Evolutionary conservation across 2,113 vertebrate species (phyloP), one percentile per base, ranked within the genome.

Genomic region (Hepsetus odoe): DNA sequence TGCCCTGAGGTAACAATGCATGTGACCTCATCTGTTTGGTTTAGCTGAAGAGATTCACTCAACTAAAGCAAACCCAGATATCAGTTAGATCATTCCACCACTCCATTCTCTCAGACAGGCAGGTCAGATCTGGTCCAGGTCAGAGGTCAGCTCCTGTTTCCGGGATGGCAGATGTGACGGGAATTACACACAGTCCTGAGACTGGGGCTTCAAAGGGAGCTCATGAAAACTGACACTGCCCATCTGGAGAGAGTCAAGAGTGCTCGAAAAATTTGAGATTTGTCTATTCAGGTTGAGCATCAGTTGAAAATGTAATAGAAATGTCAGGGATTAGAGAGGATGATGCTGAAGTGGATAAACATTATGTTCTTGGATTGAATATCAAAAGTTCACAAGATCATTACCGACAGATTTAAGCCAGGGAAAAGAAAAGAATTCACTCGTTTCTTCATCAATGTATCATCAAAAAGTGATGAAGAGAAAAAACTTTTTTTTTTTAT

Each of bases 61-160:
- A 22, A 67, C n/a, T 79, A 51, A n/a, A 69, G 73, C 59, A 85
- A 85, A 87, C 68, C 44, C 55, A 75, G 30, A 35, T 46, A 56
- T 26, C 44, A 65, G 69, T 38, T 42, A 74, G 53, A 42, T 8
- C 30, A 61, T 62, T 65, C 66, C 42, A 74, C 51, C 26, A 0
- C 11, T 51, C 30, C 20, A 28, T n/a, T 56, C 26, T 58, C 28
- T 69, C 33, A 35, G 66, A 69, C 11, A 42, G 35, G 16, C 55
- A 24, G 71, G 62, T 61, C 53, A 77, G 58, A 64, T 38, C 66
- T 26, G 77, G 56, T 13, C 33, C 4, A 79, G 72, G 76, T 33
- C 69, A 76, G 51, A 69, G 14, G 58, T 82, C 72, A 82, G 24
- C 30, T 71, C 26, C 20, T 74, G 49, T 56, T 68, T 69, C 12